A percentile compares a stretch with the other conserved stretches of the same genome.
Evolutionary conservation across 1,140 invertebrate species (phyloP).

Genomic region (Cepaea nemoralis): DNA sequence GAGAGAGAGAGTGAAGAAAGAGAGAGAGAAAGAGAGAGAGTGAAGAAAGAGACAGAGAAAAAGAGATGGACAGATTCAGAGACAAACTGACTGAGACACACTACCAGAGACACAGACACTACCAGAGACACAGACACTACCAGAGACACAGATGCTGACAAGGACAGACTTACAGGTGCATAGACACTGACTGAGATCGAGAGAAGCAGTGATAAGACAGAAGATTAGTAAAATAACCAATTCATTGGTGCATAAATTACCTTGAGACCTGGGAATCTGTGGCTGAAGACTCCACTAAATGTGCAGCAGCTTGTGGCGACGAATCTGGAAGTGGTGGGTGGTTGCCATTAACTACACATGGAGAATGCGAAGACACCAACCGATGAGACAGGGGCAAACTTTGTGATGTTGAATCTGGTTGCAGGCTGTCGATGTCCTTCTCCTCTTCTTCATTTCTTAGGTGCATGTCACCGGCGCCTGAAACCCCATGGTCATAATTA

Average conservation of each 20-base stretch:
- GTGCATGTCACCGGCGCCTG: background rate
- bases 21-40: no score
- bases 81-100: no score
- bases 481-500: background rate
- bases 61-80: no score
- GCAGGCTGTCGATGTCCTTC: background rate
- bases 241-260: background rate
- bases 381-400: background rate
- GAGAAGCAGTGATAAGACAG: no score
- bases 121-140: no score
- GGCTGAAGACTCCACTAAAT: background rate
- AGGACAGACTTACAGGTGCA: no score
- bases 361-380: background rate
- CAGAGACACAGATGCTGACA: no score
- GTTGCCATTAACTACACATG: background rate
- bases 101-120: no score
- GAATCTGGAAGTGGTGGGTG: background rate
- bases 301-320: background rate
- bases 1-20: no score
- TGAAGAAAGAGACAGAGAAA: no score
- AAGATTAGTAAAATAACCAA: no score
- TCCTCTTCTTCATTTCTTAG: background rate
- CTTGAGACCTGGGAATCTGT: slow-evolving; percentile 19
- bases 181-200: no score
- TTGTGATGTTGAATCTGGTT: slow-evolving; percentile 16